phyloP scores from a whole-genome alignment of 2,888 invertebrate genomes.

The Flabesymbios commensalis region DNA sequence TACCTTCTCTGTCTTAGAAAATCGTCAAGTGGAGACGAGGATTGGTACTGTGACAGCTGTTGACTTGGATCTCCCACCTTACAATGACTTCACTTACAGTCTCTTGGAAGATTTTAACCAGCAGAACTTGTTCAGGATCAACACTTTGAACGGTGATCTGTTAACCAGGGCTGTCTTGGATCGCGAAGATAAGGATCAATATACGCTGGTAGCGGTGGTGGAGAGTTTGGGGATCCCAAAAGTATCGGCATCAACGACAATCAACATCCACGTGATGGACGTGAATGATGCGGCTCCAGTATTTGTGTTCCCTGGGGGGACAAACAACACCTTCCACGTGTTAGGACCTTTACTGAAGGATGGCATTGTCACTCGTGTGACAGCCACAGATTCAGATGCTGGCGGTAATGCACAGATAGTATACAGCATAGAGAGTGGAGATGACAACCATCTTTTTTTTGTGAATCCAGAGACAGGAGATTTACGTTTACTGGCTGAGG shows the following conservation, averaged over 20 bases:
- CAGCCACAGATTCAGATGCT: conserved; percentile 13
- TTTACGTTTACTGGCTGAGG: too few species aligned
- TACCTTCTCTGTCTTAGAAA: conserved; percentile 1
- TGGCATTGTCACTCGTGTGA: conserved; percentile 11
- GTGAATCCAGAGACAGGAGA: conserved; percentile 12
- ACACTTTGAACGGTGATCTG: conserved; percentile 11
- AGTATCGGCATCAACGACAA: conserved; percentile 9
- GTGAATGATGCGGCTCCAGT: conserved; percentile 18
- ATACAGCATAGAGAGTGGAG: conserved; percentile 5
- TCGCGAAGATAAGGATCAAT: conserved; percentile 11
- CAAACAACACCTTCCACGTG: conserved; percentile 14
- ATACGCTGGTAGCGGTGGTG: conserved; percentile 13
- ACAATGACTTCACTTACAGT: conserved; percentile 8
- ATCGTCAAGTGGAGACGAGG: not conserved
- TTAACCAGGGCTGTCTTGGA: conserved; percentile 5
- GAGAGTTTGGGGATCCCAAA: not conserved
- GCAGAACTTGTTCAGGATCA: conserved; percentile 8
- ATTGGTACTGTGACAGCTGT: conserved; percentile 18
- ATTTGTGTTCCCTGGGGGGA: conserved; percentile 8
- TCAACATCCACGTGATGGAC: conserved; percentile 15
- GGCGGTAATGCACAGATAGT: conserved; percentile 14
- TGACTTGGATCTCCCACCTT: conserved; percentile 17
- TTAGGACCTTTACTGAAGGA: conserved; percentile 10
- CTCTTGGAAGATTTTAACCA: not conserved
- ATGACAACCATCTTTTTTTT: conserved; percentile 10